Evolutionary conservation across 2,888 invertebrate species (phyloP).

Genomic region (Clistopyga incitator): DNA sequence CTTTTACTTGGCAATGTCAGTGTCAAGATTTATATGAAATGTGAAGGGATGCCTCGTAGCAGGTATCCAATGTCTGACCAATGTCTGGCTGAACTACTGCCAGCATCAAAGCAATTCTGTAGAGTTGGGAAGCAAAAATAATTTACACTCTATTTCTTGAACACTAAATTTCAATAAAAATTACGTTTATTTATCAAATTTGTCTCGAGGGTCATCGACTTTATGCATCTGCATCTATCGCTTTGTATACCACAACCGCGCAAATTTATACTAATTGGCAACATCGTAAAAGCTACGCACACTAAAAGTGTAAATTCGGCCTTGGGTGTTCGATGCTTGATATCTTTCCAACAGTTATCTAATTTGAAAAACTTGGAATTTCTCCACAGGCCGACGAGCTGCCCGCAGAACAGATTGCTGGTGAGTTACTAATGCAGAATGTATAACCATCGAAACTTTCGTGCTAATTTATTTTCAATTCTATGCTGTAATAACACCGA

Average conservation of each 20-base stretch:
- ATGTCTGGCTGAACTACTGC: conserved; percentile 44
- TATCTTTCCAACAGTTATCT: conserved; percentile 24
- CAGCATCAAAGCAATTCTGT: conserved; percentile 8
- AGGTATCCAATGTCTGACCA: conserved; percentile 27
- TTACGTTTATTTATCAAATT: conserved; percentile 7
- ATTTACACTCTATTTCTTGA: conserved; percentile 24
- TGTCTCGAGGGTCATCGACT: conserved; percentile 22
- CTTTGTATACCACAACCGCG: conserved; percentile 30
- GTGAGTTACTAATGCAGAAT: conserved; percentile 86
- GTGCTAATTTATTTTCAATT: not conserved
- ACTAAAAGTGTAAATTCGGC: conserved; percentile 55
- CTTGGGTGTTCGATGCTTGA: conserved; percentile 57
- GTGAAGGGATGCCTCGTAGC: conserved; percentile 32
- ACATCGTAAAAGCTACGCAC: conserved; percentile 41
- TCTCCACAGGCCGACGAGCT: conserved; percentile 93
- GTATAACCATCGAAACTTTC: not conserved
- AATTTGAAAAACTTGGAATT: conserved; percentile 51
- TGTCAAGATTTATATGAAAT: not conserved
- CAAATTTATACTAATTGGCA: conserved; percentile 63
- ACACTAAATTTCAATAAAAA: not conserved
- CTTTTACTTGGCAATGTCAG: not conserved
- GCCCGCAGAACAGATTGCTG: conserved; percentile 95
- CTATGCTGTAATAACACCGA: not conserved
- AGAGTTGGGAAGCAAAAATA: conserved; percentile 32
- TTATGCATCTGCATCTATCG: conserved; percentile 39